Percentiles rank a stretch among this genome's conserved stretches.
These are phyloP conservation scores for Xylocampa areola DNA, from an alignment of 2,888 invertebrate genomes.

Conservation along the genomic window DNA sequence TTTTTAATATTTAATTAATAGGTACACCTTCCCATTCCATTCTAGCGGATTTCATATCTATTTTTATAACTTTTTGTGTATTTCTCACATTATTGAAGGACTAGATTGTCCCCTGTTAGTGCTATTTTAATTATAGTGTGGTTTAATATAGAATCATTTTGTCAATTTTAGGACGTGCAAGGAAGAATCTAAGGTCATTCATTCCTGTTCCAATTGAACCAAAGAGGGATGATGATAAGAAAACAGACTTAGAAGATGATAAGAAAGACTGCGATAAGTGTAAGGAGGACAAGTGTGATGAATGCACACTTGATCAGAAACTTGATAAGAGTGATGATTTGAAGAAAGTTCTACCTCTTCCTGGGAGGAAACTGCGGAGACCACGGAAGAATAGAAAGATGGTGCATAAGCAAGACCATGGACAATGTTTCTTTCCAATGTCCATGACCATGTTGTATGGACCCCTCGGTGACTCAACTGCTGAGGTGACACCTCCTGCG, in stretches of 20 bases:
- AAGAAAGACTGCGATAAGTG: conserved; percentile 81
- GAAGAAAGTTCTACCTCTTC: conserved; percentile 69
- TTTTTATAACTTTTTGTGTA: too few species aligned
- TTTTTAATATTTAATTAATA: neutral
- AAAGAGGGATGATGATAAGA: conserved; percentile 78
- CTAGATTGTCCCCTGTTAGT: too few species aligned
- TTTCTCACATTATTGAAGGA: too few species aligned
- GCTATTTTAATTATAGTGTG: neutral
- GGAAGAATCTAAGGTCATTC: conserved; percentile 82
- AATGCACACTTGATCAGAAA: conserved; percentile 72
- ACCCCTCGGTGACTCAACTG: conserved; percentile 91
- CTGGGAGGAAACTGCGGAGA: conserved; percentile 73
- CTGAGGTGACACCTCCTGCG: conserved; percentile 84
- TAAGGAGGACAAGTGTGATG: conserved; percentile 77
- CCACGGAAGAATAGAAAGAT: conserved; percentile 85
- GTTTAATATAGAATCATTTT: conserved; percentile 6
- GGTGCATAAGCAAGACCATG: conserved; percentile 77
- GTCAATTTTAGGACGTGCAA: conserved; percentile 80
- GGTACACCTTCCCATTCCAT: neutral
- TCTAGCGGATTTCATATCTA: neutral
- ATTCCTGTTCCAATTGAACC: conserved; percentile 81
- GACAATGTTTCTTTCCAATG: conserved; percentile 93
- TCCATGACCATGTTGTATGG: conserved; percentile 97
- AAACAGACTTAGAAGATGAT: conserved; percentile 73
- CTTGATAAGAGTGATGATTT: conserved; percentile 77